phyloP scores from a whole-genome alignment of 2,113 vertebrate species.

The Microcebus tavaratra region DNA sequence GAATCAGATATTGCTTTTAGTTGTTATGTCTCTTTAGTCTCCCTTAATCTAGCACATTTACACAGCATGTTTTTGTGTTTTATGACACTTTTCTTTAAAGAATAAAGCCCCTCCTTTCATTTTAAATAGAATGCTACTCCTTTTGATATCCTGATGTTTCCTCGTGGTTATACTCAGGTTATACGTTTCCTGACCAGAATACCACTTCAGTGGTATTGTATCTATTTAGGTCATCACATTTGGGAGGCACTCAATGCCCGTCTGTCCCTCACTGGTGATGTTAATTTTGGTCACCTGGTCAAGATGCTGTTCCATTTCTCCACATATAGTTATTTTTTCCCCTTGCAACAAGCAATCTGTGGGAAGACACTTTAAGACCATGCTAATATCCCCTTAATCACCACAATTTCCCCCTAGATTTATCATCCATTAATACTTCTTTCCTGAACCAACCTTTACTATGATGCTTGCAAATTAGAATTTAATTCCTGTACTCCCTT shows the following conservation, averaged over 20 bases:
- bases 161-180: background rate
- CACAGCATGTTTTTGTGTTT: background rate
- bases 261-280: background rate
- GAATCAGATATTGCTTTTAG: background rate
- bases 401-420: background rate
- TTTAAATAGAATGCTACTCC: background rate
- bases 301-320: background rate
- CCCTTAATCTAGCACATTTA: background rate
- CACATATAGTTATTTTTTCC: background rate
- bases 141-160: slow-evolving; percentile 12
- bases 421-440: background rate
- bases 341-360: background rate
- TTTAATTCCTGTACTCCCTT: background rate
- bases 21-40: background rate
- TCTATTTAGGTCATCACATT: background rate
- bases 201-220: background rate
- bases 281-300: background rate
- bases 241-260: background rate
- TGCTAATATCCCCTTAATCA: background rate
- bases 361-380: background rate
- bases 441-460: background rate
- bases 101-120: background rate
- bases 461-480: background rate
- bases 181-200: background rate
- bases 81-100: background rate